These are phyloP conservation scores for Drosophila villosipedis DNA, from an alignment of 2,888 invertebrate genomes.

Conservation along the genomic window DNA sequence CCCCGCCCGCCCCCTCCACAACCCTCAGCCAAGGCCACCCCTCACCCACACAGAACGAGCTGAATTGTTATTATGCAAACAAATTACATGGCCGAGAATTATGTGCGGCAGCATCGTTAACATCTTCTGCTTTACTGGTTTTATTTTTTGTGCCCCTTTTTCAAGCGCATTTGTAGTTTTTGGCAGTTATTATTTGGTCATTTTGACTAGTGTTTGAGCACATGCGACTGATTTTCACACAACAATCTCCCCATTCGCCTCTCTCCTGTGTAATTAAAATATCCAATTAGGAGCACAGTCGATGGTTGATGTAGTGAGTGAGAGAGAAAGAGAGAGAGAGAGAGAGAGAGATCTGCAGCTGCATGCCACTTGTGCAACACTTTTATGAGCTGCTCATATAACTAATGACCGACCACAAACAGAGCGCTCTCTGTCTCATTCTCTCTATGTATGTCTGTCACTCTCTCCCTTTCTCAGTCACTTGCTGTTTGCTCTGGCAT, in stretches of 20 bases:
- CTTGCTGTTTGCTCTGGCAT: not conserved
- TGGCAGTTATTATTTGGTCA: slow-evolving; percentile 64
- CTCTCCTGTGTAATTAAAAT: slow-evolving; percentile 68
- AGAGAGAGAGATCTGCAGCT: slow-evolving; percentile 37
- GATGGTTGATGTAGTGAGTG: not conserved
- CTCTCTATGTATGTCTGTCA: not conserved
- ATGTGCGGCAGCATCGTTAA: slow-evolving; percentile 48
- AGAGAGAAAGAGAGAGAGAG: not conserved
- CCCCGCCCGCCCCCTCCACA: not conserved
- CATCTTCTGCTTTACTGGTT: slow-evolving; percentile 23
- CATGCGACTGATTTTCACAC: slow-evolving; percentile 17
- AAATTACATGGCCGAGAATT: slow-evolving; percentile 67
- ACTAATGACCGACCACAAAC: slow-evolving; percentile 49
- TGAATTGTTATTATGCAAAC: slow-evolving; percentile 77
- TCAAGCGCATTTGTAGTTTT: slow-evolving; percentile 18
- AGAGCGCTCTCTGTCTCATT: not conserved
- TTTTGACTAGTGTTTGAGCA: slow-evolving; percentile 53
- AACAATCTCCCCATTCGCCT: slow-evolving; percentile 12
- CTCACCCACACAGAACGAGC: slow-evolving; percentile 26
- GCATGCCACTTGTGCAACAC: slow-evolving; percentile 13
- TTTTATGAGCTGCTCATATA: slow-evolving; percentile 64
- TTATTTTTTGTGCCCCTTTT: not conserved
- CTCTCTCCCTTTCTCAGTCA: not conserved
- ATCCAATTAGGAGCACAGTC: slow-evolving; percentile 64
- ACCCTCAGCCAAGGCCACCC: slow-evolving; percentile 8